Percentiles rank a stretch among this genome's conserved stretches.
Conservation (phyloP, 2,888 invertebrate genomes). For the Crocallis elinguaria region DNA sequence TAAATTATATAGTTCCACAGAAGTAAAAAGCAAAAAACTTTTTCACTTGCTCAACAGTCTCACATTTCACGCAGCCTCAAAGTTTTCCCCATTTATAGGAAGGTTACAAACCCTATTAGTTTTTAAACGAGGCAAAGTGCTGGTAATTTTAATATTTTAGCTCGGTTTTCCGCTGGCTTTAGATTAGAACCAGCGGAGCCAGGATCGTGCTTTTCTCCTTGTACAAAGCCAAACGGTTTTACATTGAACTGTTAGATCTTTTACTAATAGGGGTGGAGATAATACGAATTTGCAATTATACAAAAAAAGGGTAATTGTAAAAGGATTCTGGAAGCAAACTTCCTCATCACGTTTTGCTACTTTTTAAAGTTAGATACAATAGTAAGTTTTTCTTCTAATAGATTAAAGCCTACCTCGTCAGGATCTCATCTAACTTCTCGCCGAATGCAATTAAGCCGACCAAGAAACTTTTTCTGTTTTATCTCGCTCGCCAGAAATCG, state of each 20-base stretch:
- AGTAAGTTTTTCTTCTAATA: constrained; percentile 11
- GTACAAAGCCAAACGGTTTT: constrained; percentile 1
- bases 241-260: constrained; percentile 6
- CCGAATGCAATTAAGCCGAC: background rate
- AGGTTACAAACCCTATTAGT: constrained; percentile 26
- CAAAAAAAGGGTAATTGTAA: no score
- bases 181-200: constrained; percentile 19
- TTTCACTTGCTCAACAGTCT: constrained; percentile 18
- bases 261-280: constrained; percentile 3
- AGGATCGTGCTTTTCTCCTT: constrained; percentile 5
- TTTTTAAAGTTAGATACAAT: no score
- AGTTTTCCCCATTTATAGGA: constrained; percentile 16
- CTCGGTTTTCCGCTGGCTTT: constrained; percentile 19
- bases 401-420: constrained; percentile 7
- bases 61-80: constrained; percentile 25
- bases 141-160: constrained; percentile 22
- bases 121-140: constrained; percentile 23
- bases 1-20: constrained; percentile 17
- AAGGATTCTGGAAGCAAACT: no score
- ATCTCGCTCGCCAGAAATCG: background rate
- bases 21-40: constrained; percentile 19
- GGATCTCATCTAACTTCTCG: constrained; percentile 1
- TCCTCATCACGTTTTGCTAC: no score
- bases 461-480: constrained; percentile 5
- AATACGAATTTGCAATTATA: no score